Evolutionary conservation across 2,888 invertebrate genomes (phyloP), one percentile per base, ranked within the genome.

Genomic region (Erebia aethiops): DNA sequence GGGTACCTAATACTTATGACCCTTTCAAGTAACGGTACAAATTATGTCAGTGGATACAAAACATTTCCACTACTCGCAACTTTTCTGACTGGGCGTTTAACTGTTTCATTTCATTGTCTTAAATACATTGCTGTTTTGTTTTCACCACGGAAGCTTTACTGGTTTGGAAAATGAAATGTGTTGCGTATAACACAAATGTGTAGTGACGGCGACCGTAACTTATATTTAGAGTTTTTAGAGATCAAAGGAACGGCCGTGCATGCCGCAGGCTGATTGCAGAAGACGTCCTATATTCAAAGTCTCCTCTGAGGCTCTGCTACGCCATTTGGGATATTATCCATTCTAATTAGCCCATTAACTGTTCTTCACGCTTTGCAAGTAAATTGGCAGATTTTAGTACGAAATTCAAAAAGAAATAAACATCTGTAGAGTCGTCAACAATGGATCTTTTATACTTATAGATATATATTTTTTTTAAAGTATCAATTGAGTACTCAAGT

Each of bases 31-130:
- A 60, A 65, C 69, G 11, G 2, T 13, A 46, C 46, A 46, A 46
- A 63, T 35, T 18, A 54, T 65, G 65, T 65, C 54, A 65, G 65
- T 65, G 2, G 43, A 54, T 52, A 52, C 51, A 64, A 65, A 65
- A 43, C 65, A 43, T 65, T 65, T 65, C 13, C 65, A 10, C 8
- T 4, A 52, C 35, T n/a, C 26, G 16, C n/a, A 52, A 35, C 16
- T 60, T 35, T 64, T 35, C 52, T 52, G 51, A 26, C 52, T n/a
- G 1, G 1, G 5, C 11, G 52, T 16, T 13, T 43, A 10, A 51
- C 10, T n/a, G 51, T 10, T 5, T 14, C 3, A 35, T 35, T 35
- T 9, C 10, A 35, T 16, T 64, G 51, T 51, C 16, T 1, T 10
- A 0, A 52, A n/a, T 51, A 26, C 49, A 63, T 49, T 51, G 46